Conservation (phyloP, 2,113 vertebrate species). For the Leptobrachium ailaonicum region DNA sequence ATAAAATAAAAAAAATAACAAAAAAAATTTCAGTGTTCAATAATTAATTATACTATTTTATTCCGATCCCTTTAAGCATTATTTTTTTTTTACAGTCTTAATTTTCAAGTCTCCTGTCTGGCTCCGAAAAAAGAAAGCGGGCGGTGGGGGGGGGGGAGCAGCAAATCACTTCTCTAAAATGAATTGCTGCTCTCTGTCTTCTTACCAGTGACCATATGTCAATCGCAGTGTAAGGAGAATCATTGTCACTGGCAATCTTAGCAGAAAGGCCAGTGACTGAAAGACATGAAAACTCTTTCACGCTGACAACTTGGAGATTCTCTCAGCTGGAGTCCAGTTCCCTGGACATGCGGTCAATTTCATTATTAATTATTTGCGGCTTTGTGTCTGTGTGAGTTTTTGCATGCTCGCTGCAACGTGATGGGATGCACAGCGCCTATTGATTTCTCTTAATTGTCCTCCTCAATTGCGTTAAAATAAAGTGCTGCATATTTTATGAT, state of each 20-base stretch:
- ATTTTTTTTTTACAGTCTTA: not conserved
- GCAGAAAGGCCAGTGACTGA: conserved; percentile 29
- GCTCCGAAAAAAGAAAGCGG: not conserved
- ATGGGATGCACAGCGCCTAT: conserved; percentile 32
- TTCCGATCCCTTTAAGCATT: too few relatives aligned
- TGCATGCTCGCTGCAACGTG: conserved; percentile 27
- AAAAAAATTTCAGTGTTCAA: too few relatives aligned
- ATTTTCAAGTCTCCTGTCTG: not conserved
- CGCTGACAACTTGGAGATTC: conserved; percentile 35
- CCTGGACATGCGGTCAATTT: conserved; percentile 31
- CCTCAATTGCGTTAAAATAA: conserved; percentile 18
- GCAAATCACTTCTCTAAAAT: conserved; percentile 3
- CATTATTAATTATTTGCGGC: conserved; percentile 49
- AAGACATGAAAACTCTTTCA: conserved; percentile 15
- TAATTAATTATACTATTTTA: too few relatives aligned
- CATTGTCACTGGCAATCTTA: conserved; percentile 26
- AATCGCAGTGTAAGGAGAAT: conserved; percentile 8
- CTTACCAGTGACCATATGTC: conserved; percentile 43
- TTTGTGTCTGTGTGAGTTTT: conserved; percentile 40
- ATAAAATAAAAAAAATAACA: too few relatives aligned
- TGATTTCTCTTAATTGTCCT: conserved; percentile 46
- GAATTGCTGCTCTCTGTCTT: conserved; percentile 29
- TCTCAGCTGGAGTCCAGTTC: conserved; percentile 34
- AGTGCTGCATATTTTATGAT: conserved; percentile 46
- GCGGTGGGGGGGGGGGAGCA: not conserved